Evolutionary conservation across 2,113 vertebrate genomes (phyloP).

Genomic region (Megatriorchis doriae): DNA sequence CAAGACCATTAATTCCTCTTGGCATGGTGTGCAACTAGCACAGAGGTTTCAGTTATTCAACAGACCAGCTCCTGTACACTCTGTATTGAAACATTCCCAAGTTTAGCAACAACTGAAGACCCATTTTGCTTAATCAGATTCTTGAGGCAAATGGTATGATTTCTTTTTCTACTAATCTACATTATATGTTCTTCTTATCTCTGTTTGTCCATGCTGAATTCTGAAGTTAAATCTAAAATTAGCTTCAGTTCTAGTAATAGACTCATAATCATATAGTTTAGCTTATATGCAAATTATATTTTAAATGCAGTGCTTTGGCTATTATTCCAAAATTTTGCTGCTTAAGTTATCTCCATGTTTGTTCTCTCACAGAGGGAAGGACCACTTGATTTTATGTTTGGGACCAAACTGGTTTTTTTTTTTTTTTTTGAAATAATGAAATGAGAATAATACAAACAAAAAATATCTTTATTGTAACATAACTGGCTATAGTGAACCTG

Average conservation of each 20-base stretch:
- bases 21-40: not conserved
- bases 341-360: not conserved
- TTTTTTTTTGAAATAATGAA: not conserved
- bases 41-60: not conserved
- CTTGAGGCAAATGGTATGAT: not conserved
- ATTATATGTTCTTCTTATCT: not conserved
- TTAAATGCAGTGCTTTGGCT: not conserved
- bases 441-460: not conserved
- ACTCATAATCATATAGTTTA: not conserved
- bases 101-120: not conserved
- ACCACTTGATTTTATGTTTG: not conserved
- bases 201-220: not conserved
- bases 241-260: not conserved
- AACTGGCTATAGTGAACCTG: not conserved
- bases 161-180: not conserved
- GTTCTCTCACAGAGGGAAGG: not conserved
- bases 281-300: not conserved
- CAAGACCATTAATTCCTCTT: not conserved
- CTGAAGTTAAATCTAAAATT: not conserved
- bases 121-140: not conserved
- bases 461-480: not conserved
- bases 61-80: not conserved
- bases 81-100: not conserved
- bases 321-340: not conserved
- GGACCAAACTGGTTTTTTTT: not conserved